These are phyloP conservation scores for Myotis daubentonii DNA, from an alignment of 2,797 vertebrate species.

Conservation along the genomic window DNA sequence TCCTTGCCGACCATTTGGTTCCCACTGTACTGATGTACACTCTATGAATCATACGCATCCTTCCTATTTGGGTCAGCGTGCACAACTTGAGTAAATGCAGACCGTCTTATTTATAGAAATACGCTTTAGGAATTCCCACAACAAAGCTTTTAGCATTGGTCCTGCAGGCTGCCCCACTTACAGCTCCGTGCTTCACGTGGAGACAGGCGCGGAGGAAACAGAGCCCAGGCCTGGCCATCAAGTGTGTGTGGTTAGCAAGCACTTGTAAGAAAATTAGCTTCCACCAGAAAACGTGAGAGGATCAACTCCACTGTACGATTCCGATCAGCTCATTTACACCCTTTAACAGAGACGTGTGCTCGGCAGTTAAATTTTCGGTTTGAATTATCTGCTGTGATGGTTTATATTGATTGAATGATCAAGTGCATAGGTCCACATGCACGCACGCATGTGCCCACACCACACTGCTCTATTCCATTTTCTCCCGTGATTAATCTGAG, in stretches of 20 bases:
- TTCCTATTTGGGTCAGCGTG: conserved; percentile 75
- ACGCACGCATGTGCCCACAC: not conserved
- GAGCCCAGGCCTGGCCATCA: conserved; percentile 28
- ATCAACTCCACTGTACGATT: conserved; percentile 47
- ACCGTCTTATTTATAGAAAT: conserved; percentile 67
- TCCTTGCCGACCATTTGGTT: fast-evolving
- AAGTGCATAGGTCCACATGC: not conserved
- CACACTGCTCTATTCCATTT: not conserved
- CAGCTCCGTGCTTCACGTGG: not conserved
- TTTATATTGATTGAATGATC: conserved; percentile 37
- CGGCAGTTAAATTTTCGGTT: conserved; percentile 4
- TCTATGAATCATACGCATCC: conserved; percentile 42
- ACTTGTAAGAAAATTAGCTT: conserved; percentile 64
- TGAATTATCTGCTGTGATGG: not conserved
- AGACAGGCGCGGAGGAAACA: not conserved
- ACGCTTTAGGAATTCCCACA: conserved; percentile 69
- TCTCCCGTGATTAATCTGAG: not conserved
- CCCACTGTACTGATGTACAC: not conserved
- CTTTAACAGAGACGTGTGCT: not conserved
- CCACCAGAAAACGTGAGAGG: conserved; percentile 62
- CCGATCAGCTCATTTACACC: conserved; percentile 8
- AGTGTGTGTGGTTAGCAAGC: conserved; percentile 48
- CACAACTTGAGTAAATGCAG: conserved; percentile 41
- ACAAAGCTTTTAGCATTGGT: conserved; percentile 61
- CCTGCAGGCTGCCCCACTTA: conserved; percentile 64